Evolutionary conservation across 1,140 invertebrate species (phyloP), one percentile per base, ranked within the genome.

Genomic region (Drosophila gunungcola): DNA sequence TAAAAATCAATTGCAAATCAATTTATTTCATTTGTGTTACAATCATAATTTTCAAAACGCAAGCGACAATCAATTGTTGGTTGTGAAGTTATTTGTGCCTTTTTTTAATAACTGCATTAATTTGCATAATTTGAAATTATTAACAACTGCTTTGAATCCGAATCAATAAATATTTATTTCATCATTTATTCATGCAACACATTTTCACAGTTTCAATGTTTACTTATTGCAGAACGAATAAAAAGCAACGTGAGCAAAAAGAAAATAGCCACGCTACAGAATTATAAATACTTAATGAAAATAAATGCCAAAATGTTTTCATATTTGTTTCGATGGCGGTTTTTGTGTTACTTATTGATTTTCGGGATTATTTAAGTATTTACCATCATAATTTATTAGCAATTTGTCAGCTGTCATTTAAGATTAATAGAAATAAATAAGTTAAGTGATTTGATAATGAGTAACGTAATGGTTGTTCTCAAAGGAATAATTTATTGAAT

Each of bases 81-180:
- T 38, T 34, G 39, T 32, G 11, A 10, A n/a, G 39, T 25, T 34
- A 52, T 61, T 25, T 42, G 29, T 27, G 16, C 13, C 29, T 5
- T n/a, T 16, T n/a, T 53, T 29, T 38, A 36, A 21, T 16, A 29
- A 13, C 16, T 36, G 10, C 34, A 9, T n/a, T 42, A 38, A 72
- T 72, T 70, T 70, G 68, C 68, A 72, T 72, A 70, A 56, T 69
- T 46, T 41, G 42, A 79, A 83, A 78, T 78, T 69, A 74, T 69
- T 45, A 56, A 57, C 57, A 79, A 74, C 72, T 69, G 69, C 73
- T 83, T 73, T 52, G 48, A 53, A 68, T 74, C 29, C 45, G 39
- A 62, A 34, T 48, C 36, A 41, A 73, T 64, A 78, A 82, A 82
- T 78, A 74, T 78, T 78, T 56, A 58, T 56, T 46, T 29, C 32